These are phyloP conservation scores for Parochlus steinenii DNA, from an alignment of 2,888 invertebrate genomes.

Conservation along the genomic window DNA sequence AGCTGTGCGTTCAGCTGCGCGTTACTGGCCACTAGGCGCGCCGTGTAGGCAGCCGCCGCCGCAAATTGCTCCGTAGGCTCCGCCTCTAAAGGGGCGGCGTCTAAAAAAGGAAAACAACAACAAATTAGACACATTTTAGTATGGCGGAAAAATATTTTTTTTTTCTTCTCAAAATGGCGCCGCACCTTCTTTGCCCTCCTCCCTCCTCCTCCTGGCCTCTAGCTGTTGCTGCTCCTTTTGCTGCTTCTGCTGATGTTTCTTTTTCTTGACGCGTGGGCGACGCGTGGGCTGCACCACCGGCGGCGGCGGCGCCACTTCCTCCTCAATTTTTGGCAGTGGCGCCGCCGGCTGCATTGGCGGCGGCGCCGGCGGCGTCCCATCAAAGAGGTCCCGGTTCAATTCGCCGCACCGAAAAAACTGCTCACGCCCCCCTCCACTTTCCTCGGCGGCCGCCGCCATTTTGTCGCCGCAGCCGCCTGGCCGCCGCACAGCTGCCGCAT, in stretches of 20 bases:
- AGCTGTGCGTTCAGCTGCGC: no score
- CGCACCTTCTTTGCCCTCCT: constrained; percentile 10
- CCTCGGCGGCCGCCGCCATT: constrained; percentile 17
- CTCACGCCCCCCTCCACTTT: constrained; percentile 1
- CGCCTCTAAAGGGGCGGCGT: no score
- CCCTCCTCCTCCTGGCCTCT: constrained; percentile 14
- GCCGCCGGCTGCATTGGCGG: constrained; percentile 17
- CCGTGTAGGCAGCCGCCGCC: no score
- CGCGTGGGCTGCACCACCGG: constrained; percentile 28
- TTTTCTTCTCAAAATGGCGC: no score
- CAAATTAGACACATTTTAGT: no score
- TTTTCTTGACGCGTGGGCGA: no score
- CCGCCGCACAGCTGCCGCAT: constrained; percentile 4
- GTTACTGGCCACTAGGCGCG: no score
- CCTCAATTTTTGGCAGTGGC: constrained; percentile 36
- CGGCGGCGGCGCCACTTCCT: constrained; percentile 33
- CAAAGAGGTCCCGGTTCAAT: constrained; percentile 18
- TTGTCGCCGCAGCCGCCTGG: constrained; percentile 19
- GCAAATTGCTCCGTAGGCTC: no score
- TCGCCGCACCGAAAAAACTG: constrained; percentile 21
- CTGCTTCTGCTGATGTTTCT: constrained; percentile 5
- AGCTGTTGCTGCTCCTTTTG: constrained; percentile 1
- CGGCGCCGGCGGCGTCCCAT: constrained; percentile 7
- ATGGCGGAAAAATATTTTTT: no score
- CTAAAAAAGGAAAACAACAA: no score